Evolutionary conservation across 2,113 vertebrate species (phyloP).

Genomic region (Crotalus helleri): DNA sequence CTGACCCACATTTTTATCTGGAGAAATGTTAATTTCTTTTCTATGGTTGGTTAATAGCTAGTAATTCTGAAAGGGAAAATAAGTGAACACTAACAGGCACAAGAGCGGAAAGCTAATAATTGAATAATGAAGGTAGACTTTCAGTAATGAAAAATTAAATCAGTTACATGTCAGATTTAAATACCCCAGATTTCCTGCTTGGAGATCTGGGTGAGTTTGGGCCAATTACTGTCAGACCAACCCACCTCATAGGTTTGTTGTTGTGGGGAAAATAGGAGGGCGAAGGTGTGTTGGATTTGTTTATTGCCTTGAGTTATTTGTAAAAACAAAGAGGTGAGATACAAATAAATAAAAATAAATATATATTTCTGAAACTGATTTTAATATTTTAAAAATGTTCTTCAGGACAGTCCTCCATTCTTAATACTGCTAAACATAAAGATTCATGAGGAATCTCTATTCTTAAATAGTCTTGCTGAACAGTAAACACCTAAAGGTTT

Average conservation of each 20-base stretch:
- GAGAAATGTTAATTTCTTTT: neutral
- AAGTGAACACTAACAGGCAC: neutral
- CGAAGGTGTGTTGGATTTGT: neutral
- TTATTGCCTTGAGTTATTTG: neutral
- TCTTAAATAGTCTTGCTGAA: neutral
- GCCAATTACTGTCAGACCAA: neutral
- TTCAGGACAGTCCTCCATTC: neutral
- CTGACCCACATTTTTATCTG: neutral
- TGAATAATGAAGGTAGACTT: conserved; percentile 7
- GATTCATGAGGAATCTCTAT: neutral
- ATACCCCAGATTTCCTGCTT: conserved; percentile 2
- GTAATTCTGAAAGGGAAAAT: neutral
- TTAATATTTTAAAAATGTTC: neutral
- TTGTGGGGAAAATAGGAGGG: neutral
- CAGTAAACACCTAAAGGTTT: neutral
- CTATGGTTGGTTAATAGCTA: neutral
- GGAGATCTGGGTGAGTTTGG: conserved; percentile 9
- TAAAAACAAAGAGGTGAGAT: neutral
- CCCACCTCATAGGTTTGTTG: neutral
- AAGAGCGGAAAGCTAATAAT: rapidly evolving
- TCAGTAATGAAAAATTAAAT: neutral
- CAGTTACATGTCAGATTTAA: neutral
- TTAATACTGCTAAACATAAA: neutral
- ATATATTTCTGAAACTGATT: neutral
- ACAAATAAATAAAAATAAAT: neutral